Percentiles rank a stretch among this genome's conserved stretches.
Conservation (phyloP, 2,888 invertebrate genomes). For the Seira ritae region DNA sequence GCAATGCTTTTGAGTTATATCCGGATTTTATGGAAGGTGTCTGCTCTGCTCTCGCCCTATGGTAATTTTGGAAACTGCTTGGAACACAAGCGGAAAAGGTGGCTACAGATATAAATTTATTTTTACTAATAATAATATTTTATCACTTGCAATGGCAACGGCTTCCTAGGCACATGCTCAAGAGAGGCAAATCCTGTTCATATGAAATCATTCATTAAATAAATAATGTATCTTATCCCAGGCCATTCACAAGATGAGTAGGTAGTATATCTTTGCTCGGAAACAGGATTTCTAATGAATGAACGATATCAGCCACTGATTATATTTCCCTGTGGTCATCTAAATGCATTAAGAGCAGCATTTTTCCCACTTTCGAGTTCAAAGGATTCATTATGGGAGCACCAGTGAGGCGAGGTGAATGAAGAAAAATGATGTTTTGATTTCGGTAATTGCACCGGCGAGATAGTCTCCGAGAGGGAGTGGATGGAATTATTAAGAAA, state of each 20-base stretch:
- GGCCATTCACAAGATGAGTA: neutral
- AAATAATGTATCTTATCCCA: too few relatives aligned
- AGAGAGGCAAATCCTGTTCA: too few relatives aligned
- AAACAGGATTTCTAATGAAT: neutral
- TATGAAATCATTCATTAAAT: too few relatives aligned
- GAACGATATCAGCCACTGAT: neutral
- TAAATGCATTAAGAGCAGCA: too few relatives aligned
- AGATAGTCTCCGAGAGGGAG: neutral
- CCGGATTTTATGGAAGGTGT: neutral
- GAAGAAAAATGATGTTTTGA: conserved; percentile 7
- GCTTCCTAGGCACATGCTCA: too few relatives aligned
- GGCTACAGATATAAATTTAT: conserved; percentile 14
- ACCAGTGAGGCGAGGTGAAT: neutral
- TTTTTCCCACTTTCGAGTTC: too few relatives aligned
- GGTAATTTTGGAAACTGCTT: too few relatives aligned
- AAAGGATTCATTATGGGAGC: neutral
- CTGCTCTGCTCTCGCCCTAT: neutral
- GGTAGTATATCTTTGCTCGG: neutral
- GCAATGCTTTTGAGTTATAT: neutral
- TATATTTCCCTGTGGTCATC: neutral
- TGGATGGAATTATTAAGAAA: conserved; percentile 57
- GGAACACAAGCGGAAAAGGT: neutral
- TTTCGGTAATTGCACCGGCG: neutral
- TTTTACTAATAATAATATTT: conserved; percentile 14
- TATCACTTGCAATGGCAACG: neutral